Evolutionary conservation across 2,797 vertebrate species (phyloP).

Genomic region (Graptemys geographica): DNA sequence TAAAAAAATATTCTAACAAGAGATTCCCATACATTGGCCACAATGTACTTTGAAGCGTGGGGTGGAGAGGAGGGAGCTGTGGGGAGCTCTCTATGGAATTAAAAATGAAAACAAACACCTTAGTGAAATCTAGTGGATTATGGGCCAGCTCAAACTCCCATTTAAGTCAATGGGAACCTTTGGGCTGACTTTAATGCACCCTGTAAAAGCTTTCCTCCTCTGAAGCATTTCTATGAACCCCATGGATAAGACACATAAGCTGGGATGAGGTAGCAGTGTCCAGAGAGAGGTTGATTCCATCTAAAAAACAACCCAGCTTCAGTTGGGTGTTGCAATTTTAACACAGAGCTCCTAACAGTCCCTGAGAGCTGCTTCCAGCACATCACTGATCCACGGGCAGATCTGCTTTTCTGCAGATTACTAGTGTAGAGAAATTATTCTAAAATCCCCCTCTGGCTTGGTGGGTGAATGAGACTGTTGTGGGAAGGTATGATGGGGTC

Average conservation of each 20-base stretch:
- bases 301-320: not conserved
- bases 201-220: slow-evolving; percentile 15
- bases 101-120: not conserved
- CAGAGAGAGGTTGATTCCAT: slow-evolving; percentile 65
- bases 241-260: slow-evolving; percentile 58
- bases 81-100: not conserved
- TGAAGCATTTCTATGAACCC: slow-evolving; percentile 28
- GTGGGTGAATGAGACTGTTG: not conserved
- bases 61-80: not conserved
- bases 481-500: not conserved
- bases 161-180: slow-evolving; percentile 5
- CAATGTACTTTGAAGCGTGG: not conserved
- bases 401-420: not conserved
- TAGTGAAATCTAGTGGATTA: not conserved
- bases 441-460: not conserved
- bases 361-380: slow-evolving; percentile 17
- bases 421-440: not conserved
- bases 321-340: not conserved
- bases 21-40: not conserved
- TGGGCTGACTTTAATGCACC: not conserved
- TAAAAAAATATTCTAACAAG: not conserved
- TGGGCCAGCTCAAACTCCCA: not conserved
- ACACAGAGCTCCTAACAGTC: not conserved
- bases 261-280: slow-evolving; percentile 51
- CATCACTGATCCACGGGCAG: slow-evolving; percentile 7